These are phyloP conservation scores for Agapornis roseicollis DNA, from an alignment of 2,113 vertebrate species.

Conservation along the genomic window DNA sequence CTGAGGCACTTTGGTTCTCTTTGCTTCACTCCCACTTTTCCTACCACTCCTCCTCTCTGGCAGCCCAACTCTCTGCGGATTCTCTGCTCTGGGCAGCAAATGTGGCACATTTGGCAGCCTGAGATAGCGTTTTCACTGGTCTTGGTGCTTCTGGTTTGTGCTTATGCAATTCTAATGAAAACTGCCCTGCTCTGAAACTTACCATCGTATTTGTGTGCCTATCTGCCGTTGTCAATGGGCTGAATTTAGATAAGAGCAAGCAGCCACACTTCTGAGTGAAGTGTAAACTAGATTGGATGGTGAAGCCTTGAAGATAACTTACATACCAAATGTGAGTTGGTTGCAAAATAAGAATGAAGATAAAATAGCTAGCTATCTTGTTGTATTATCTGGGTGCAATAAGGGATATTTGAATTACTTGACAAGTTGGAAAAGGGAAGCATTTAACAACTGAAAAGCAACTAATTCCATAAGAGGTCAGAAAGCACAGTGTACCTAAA, in stretches of 20 bases:
- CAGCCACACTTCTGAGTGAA: neutral
- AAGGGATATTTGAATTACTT: neutral
- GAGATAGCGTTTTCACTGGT: neutral
- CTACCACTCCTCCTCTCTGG: neutral
- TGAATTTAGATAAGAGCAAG: neutral
- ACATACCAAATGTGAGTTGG: neutral
- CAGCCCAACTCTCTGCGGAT: neutral
- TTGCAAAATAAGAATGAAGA: neutral
- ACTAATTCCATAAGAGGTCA: neutral
- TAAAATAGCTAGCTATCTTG: neutral
- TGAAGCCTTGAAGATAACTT: neutral
- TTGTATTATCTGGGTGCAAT: neutral
- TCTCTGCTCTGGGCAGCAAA: slow-evolving; percentile 35
- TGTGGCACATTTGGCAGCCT: slow-evolving; percentile 13
- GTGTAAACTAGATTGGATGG: neutral
- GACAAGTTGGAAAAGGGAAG: neutral
- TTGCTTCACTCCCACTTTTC: neutral
- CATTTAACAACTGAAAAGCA: neutral
- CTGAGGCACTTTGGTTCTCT: neutral
- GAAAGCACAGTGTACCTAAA: neutral
- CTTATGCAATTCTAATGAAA: neutral
- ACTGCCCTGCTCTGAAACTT: neutral
- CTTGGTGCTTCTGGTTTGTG: neutral
- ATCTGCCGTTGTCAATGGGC: neutral
- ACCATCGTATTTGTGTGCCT: neutral